Conservation (phyloP, 2,797 vertebrate species). For the Miichthys miiuy region DNA sequence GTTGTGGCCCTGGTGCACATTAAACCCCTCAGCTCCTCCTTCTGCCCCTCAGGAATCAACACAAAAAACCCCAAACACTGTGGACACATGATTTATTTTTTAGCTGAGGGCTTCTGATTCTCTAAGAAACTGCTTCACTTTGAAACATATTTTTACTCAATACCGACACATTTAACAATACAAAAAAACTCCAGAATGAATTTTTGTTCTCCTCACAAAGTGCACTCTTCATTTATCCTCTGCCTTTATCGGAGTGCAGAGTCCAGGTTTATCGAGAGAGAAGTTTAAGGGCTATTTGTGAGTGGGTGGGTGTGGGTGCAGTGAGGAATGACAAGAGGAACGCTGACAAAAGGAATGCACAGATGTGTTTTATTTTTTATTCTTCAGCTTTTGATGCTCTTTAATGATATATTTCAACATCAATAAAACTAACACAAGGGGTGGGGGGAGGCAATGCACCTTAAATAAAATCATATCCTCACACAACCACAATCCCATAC, state of each 20-base stretch:
- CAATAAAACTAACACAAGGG: not conserved
- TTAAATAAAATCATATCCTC: conserved; percentile 10
- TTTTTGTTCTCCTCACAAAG: conserved; percentile 31
- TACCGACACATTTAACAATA: conserved; percentile 6
- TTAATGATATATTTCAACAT: conserved; percentile 25
- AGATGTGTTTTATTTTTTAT: not conserved
- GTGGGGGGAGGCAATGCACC: not conserved
- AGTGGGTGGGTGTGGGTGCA: not conserved
- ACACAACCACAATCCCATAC: not conserved
- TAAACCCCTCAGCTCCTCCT: conserved; percentile 44
- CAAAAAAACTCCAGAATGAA: conserved; percentile 20
- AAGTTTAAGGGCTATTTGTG: conserved; percentile 36
- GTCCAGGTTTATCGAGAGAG: conserved; percentile 22
- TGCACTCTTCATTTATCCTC: conserved; percentile 28
- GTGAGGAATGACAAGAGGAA: conserved; percentile 14
- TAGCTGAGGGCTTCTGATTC: conserved; percentile 29
- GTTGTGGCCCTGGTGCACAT: conserved; percentile 42
- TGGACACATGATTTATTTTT: conserved; percentile 22
- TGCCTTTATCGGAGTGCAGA: conserved; percentile 11
- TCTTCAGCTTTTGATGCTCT: conserved; percentile 17
- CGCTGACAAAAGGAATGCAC: conserved; percentile 4
- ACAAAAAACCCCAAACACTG: conserved; percentile 21
- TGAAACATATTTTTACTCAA: conserved; percentile 14
- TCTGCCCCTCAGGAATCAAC: conserved; percentile 30
- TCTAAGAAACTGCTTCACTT: conserved; percentile 31